Conservation (phyloP, 2,797 vertebrate species). For the Carapus acus region DNA sequence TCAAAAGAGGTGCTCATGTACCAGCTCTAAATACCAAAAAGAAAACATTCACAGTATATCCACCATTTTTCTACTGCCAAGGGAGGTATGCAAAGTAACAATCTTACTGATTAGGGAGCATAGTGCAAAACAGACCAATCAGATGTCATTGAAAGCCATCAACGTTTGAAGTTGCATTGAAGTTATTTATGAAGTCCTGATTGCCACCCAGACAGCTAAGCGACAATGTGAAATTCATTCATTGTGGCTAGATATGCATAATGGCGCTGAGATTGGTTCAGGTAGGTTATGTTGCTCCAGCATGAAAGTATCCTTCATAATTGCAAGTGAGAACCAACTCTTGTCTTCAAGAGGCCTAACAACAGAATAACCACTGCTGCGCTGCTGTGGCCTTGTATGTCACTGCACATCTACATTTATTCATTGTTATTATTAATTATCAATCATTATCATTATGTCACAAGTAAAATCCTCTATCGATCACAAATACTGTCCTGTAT, state of each 20-base stretch:
- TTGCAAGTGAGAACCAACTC: slow-evolving; percentile 35
- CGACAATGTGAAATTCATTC: slow-evolving; percentile 34
- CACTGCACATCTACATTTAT: slow-evolving; percentile 21
- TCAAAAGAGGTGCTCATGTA: no score
- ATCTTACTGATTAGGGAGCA: no score
- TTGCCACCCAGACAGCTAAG: slow-evolving; percentile 34
- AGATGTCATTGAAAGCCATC: no score
- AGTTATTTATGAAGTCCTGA: slow-evolving; percentile 40
- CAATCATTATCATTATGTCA: no score
- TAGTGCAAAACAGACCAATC: slow-evolving; percentile 8
- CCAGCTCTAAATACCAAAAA: no score
- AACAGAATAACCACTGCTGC: slow-evolving; percentile 12
- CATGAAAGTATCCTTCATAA: slow-evolving; percentile 28
- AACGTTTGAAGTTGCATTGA: slow-evolving; percentile 23
- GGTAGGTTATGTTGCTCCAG: slow-evolving; percentile 22
- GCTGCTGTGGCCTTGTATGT: slow-evolving; percentile 11
- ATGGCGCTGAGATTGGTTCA: slow-evolving; percentile 43
- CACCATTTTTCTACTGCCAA: no score
- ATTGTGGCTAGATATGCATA: slow-evolving; percentile 33
- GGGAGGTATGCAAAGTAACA: no score
- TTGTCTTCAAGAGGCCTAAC: slow-evolving; percentile 11
- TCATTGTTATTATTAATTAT: no score
- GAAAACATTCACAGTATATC: no score
- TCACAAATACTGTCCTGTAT: slow-evolving; percentile 14
- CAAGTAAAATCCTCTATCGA: slow-evolving; percentile 35